Conservation (phyloP, 2,888 invertebrate genomes). For the Lydus trimaculatus region DNA sequence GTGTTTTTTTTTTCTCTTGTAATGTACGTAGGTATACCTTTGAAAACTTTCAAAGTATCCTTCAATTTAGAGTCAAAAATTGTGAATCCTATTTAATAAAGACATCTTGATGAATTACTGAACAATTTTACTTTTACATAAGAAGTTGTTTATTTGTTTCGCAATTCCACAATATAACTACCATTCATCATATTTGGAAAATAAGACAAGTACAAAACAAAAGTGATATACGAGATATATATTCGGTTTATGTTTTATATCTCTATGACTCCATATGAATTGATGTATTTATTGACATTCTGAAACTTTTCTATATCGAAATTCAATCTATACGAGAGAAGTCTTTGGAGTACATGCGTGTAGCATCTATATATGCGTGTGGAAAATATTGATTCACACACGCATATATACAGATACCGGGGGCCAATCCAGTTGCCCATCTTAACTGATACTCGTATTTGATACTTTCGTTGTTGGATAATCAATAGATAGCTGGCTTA, state of each 20-base stretch:
- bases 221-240: slow-evolving; percentile 29
- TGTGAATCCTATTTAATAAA: too few relatives aligned
- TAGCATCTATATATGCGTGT: slow-evolving; percentile 47
- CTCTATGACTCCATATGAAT: slow-evolving; percentile 31
- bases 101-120: too few relatives aligned
- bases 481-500: slow-evolving; percentile 36
- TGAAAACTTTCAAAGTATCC: too few relatives aligned
- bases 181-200: slow-evolving; percentile 25
- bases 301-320: slow-evolving; percentile 37
- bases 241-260: slow-evolving; percentile 22
- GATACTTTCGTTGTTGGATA: slow-evolving; percentile 33
- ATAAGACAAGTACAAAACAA: slow-evolving; percentile 21
- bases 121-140: neutral
- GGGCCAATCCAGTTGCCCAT: slow-evolving; percentile 48
- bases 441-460: slow-evolving; percentile 30
- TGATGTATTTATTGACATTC: slow-evolving; percentile 39
- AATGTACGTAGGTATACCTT: too few relatives aligned
- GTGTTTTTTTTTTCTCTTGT: too few relatives aligned
- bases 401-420: slow-evolving; percentile 42
- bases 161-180: slow-evolving; percentile 22
- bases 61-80: too few relatives aligned
- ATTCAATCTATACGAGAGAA: slow-evolving; percentile 29
- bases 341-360: slow-evolving; percentile 47
- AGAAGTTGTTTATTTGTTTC: slow-evolving; percentile 31
- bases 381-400: slow-evolving; percentile 51